phyloP scores from a whole-genome alignment of 2,797 vertebrate genomes.

The Rhynchonycteris naso region DNA sequence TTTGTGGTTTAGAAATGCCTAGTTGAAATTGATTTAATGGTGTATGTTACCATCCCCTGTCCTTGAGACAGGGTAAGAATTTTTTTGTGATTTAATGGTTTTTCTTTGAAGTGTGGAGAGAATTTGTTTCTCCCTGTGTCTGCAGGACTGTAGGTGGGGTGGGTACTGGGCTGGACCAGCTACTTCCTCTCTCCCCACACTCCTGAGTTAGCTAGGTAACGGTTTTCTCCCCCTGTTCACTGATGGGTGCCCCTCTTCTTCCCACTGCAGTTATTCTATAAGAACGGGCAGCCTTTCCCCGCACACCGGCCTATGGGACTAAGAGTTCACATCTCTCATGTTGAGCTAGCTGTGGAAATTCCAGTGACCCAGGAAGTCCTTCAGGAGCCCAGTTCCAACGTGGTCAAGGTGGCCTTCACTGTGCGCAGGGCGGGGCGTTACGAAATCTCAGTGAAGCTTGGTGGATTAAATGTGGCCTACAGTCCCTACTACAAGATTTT shows the following conservation, averaged over 20 bases:
- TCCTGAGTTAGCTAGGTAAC: neutral
- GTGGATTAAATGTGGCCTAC: conserved; percentile 96
- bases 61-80: neutral
- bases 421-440: conserved; percentile 98
- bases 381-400: conserved; percentile 95
- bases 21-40: conserved; percentile 2
- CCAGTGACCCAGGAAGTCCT: conserved; percentile 97
- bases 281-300: conserved; percentile 97
- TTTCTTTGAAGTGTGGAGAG: neutral
- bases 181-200: neutral
- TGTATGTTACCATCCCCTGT: neutral
- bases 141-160: neutral
- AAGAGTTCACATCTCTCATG: conserved; percentile 96
- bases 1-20: conserved; percentile 17
- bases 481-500: conserved; percentile 99
- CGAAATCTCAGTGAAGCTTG: conserved; percentile 95
- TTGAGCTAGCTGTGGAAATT: conserved; percentile 96
- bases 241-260: conserved; percentile 71
- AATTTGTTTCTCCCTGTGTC: conserved; percentile 26
- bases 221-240: neutral
- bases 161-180: neutral
- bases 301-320: conserved; percentile 94
- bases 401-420: conserved; percentile 97
- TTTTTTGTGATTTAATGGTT: neutral
- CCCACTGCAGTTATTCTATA: conserved; percentile 93